Evolutionary conservation across 92 coral and sea anemone genomes (phyloP), one percentile per base, ranked within the genome.

Genomic region (Heteractis magnifica): DNA sequence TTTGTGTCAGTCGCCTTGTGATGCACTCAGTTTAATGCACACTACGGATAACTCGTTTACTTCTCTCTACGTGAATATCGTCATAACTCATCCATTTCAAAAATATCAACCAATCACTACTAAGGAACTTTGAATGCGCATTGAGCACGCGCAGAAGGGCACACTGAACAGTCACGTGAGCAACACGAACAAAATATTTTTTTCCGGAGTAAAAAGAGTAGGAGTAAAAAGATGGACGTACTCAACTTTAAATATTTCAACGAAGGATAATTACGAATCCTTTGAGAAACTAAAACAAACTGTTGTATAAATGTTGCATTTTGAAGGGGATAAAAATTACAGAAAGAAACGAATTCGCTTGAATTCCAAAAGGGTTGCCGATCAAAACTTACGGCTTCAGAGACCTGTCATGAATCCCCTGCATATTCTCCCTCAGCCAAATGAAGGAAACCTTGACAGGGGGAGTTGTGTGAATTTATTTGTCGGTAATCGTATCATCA

Each of bases 41-140:
- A 68, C 73, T 68, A 68, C 73, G 73, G 49, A 68, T 23, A 68
- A 26, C 8, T 68, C 71, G n/a, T 64, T 64, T 64, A 64, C 71
- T 64, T 64, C 20, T 64, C 73, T 68, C 49, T 68, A 68, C 73
- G 73, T 68, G 73, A 68, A 26, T 6, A 65, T 65, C 26, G 49
- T 8, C 73, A 68, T 20, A 6, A 23, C 49, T 68, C 49, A 64
- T 64, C 71, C 71, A 68, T 10, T 10, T 20, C 14, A 26, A 68
- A 68, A 68, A 68, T 68, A 68, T 23, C 21, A 21, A 10, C 73
- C 73, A 68, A 68, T 26, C 73, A 68, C 14, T 16, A 8, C 49
- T 7, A 23, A 23, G 73, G 49, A 68, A 68, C 20, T 68, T 68
- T 20, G 15, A 1, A 14, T 23, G 9, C 73, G 73, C 73, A 23